A percentile compares a stretch with the other conserved stretches of the same genome.
Conservation (phyloP, 92 coral and sea anemone genomes). For the Parazoanthus swiftii region DNA sequence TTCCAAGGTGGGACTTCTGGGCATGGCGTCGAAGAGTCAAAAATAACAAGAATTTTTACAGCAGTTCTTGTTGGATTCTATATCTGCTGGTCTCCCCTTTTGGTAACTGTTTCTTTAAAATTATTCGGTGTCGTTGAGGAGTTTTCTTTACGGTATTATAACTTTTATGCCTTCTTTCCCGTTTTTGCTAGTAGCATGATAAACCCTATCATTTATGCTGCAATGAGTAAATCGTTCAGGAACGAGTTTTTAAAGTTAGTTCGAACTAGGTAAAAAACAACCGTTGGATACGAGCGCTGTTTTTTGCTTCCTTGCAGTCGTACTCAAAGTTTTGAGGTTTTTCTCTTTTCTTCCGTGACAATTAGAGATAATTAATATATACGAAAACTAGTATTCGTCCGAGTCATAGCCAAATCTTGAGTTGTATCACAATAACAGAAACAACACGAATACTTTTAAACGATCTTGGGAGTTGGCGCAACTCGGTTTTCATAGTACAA, state of each 20-base stretch:
- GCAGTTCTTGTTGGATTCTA: constrained; percentile 3
- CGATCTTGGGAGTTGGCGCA: no score
- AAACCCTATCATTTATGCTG: neutral
- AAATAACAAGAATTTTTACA: neutral
- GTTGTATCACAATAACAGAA: no score
- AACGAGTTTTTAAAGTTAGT: neutral
- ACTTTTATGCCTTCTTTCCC: neutral
- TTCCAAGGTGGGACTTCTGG: neutral
- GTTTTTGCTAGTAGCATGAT: neutral
- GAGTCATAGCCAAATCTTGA: no score
- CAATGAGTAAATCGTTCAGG: constrained; percentile 3
- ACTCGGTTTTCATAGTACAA: no score
- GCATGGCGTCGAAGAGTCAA: neutral
- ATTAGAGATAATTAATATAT: no score
- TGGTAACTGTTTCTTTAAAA: neutral
- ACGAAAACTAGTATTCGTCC: no score
- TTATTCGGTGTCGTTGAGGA: neutral
- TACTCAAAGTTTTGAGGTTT: no score
- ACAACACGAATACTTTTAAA: no score
- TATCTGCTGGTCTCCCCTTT: neutral
- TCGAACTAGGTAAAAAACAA: neutral
- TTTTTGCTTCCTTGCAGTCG: no score
- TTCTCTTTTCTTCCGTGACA: no score
- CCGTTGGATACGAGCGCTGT: no score
- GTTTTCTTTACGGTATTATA: neutral